Percentiles rank a stretch among this genome's conserved stretches.
phyloP scores from a whole-genome alignment of 2,888 invertebrate species.

The Pseudococcus jackbeardsleyi region DNA sequence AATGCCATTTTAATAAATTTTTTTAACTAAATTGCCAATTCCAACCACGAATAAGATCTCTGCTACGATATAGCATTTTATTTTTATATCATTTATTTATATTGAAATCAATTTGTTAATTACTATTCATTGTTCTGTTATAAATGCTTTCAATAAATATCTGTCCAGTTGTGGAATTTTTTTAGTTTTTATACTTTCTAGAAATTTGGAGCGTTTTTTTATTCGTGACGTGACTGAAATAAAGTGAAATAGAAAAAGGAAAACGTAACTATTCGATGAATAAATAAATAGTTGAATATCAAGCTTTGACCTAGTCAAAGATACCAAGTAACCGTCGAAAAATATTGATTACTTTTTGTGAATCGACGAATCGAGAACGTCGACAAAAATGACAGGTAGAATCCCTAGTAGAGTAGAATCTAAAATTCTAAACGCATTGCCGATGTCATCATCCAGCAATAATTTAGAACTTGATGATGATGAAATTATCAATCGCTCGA shows the following conservation, averaged over 20 bases:
- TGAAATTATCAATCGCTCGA: no score
- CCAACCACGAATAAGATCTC: slow-evolving; percentile 23
- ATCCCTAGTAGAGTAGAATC: no score
- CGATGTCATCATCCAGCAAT: no score
- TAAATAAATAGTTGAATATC: no score
- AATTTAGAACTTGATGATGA: no score
- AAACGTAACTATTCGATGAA: not conserved
- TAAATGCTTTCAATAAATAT: slow-evolving; percentile 49
- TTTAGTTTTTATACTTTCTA: not conserved
- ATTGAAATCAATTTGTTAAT: slow-evolving; percentile 6
- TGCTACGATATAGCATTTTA: slow-evolving; percentile 32
- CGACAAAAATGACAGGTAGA: no score
- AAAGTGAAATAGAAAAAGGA: not conserved
- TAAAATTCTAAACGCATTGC: no score
- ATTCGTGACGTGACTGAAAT: not conserved
- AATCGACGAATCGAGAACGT: no score
- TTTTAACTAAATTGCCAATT: slow-evolving; percentile 1
- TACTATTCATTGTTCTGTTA: slow-evolving; percentile 47
- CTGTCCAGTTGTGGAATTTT: not conserved
- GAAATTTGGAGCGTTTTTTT: not conserved
- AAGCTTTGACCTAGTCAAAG: no score
- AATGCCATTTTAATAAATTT: not conserved
- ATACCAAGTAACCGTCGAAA: no score
- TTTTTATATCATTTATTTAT: not conserved
- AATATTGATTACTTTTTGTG: no score